Evolutionary conservation across 2,797 vertebrate genomes (phyloP), one percentile per base, ranked within the genome.

Genomic region (Micrastur ruficollis): DNA sequence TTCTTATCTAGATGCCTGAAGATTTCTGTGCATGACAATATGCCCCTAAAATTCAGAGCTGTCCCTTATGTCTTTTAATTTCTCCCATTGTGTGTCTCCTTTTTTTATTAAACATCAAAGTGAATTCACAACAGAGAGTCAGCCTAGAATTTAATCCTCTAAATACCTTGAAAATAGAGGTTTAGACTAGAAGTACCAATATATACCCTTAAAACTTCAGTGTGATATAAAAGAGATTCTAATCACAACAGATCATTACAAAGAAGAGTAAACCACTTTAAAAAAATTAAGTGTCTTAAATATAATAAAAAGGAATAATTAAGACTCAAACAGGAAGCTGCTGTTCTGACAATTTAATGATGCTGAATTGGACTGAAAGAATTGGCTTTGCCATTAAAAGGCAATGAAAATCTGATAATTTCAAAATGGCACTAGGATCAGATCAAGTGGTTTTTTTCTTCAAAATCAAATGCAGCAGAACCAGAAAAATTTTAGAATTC

Each of bases 171-270:
- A 96, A 97, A 97, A 97, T 95, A 97, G 93, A 96, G 97, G 96
- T 97, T 97, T 93, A 91, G 94, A 94, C 93, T 95, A 93, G 93
- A 95, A 95, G 95, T 97, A 97, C 96, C 97, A 97, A 93, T 97
- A 92, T 93, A 95, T 93, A 97, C 90, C 91, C 96, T 97, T 94
- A 96, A 98, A 98, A 98, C 89, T 98, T 97, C 97, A 97, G 91
- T 89, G 96, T 97, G 97, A 97, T 94, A 97, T 98, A 98, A 98
- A 98, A 98, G 98, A 98, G 97, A 98, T 98, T 97, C 98, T 98
- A 98, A 98, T 98, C 97, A 98, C 97, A 98, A 98, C 98, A 98
- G 97, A 98, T 98, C 98, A 98, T 98, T 98, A 98, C 97, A 98
- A 98, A 98, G 97, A 98, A 98, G 98, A 97, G 97, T 97, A 98